Conservation (phyloP, 2,888 invertebrate genomes). For the Drosophila paracracens region DNA sequence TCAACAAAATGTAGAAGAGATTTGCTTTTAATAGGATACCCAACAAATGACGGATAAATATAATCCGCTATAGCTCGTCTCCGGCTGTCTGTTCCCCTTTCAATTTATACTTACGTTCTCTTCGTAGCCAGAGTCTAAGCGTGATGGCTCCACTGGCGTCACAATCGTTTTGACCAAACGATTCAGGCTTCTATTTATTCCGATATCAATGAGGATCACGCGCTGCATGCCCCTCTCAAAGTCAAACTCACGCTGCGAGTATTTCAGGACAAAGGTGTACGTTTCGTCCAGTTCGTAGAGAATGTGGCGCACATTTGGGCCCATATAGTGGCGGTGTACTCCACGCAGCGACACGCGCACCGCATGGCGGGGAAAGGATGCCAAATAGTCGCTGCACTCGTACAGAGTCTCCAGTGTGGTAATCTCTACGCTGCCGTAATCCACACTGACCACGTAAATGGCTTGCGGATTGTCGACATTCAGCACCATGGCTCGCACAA, state of each 20-base stretch:
- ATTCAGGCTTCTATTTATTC: constrained; percentile 74
- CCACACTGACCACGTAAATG: constrained; percentile 79
- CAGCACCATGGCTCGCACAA: constrained; percentile 79
- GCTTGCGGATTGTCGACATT: constrained; percentile 62
- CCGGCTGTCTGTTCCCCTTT: neutral
- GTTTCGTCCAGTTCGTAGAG: constrained; percentile 49
- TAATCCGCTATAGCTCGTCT: neutral
- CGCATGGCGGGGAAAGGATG: constrained; percentile 69
- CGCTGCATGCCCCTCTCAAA: constrained; percentile 57
- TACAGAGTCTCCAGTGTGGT: constrained; percentile 69
- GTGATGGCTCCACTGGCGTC: constrained; percentile 62
- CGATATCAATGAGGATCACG: constrained; percentile 72
- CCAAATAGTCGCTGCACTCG: constrained; percentile 66
- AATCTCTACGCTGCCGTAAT: constrained; percentile 81
- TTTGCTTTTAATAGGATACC: neutral
- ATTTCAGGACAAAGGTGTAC: constrained; percentile 67
- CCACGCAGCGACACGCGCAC: constrained; percentile 78
- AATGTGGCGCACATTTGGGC: constrained; percentile 61
- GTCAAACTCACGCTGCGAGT: constrained; percentile 64
- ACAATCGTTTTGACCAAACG: constrained; percentile 68
- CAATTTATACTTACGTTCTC: constrained; percentile 64
- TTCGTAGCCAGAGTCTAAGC: constrained; percentile 52
- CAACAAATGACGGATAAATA: neutral
- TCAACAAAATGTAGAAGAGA: neutral
- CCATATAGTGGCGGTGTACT: constrained; percentile 75